These are phyloP conservation scores for Mastomys natalensis DNA, from an alignment of 2,113 vertebrate genomes.

Conservation along the genomic window DNA sequence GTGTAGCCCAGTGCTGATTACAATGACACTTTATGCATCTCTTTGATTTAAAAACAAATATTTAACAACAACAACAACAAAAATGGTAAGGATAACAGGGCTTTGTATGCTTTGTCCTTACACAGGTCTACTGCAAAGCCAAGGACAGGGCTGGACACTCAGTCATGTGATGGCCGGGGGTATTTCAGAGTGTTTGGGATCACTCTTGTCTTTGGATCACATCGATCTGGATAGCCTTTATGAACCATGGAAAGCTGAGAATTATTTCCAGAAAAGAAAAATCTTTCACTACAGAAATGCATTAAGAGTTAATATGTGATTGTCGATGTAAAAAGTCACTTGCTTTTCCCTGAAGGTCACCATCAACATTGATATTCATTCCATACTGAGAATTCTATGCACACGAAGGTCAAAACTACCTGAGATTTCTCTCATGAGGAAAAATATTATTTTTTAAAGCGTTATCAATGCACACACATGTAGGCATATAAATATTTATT, in stretches of 20 bases:
- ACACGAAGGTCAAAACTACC: conserved; percentile 73
- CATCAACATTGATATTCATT: conserved; percentile 65
- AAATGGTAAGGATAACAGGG: not conserved
- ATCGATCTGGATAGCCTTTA: not conserved
- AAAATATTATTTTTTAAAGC: conserved; percentile 74
- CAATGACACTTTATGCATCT: not conserved
- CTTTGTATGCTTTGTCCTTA: not conserved
- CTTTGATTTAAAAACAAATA: not conserved
- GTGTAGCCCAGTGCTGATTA: not conserved
- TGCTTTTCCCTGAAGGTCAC: conserved; percentile 48
- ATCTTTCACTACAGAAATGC: conserved; percentile 2
- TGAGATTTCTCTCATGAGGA: conserved; percentile 64
- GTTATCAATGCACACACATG: conserved; percentile 74
- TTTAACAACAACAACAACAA: not conserved
- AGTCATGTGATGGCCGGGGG: not conserved
- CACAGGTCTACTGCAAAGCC: not conserved
- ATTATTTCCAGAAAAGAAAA: conserved; percentile 42
- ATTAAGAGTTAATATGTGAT: conserved; percentile 39
- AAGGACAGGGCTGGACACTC: not conserved
- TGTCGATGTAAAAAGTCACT: conserved; percentile 48
- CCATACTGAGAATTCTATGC: conserved; percentile 54
- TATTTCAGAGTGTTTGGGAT: not conserved
- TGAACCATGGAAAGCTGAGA: conserved; percentile 3
- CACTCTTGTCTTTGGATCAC: not conserved
- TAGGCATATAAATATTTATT: conserved; percentile 77